A percentile compares a stretch with the other conserved stretches of the same genome.
These are phyloP conservation scores for Picathartes gymnocephalus DNA, from an alignment of 2,113 vertebrate genomes.

Conservation along the genomic window DNA sequence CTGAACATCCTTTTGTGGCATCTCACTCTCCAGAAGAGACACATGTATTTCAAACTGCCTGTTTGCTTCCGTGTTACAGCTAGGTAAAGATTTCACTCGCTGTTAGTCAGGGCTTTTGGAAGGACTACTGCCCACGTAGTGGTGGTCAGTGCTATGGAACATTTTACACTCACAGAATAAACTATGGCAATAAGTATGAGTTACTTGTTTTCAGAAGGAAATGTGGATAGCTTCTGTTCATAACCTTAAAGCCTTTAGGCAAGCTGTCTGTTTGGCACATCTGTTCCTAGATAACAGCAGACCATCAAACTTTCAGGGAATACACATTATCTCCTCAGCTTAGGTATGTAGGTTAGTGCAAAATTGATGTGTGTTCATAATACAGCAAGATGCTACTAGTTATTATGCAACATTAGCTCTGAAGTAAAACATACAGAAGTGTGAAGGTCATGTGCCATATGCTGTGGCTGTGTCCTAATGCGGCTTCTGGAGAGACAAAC, in stretches of 20 bases:
- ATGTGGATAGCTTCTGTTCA: not conserved
- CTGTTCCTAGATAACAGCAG: not conserved
- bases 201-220: not conserved
- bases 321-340: not conserved
- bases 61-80: not conserved
- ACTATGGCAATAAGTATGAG: not conserved
- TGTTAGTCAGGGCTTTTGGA: not conserved
- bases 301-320: not conserved
- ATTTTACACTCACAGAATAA: not conserved
- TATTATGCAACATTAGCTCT: not conserved
- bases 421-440: not conserved
- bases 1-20: not conserved
- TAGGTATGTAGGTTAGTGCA: not conserved
- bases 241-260: not conserved
- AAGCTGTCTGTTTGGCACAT: not conserved
- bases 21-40: not conserved
- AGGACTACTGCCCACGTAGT: not conserved
- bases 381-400: not conserved
- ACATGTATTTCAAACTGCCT: not conserved
- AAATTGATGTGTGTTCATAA: not conserved
- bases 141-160: not conserved
- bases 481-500: not conserved
- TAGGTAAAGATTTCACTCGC: not conserved
- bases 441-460: not conserved
- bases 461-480: not conserved